These are phyloP conservation scores for Hippolais icterina DNA, from an alignment of 2,113 vertebrate species.

Conservation along the genomic window DNA sequence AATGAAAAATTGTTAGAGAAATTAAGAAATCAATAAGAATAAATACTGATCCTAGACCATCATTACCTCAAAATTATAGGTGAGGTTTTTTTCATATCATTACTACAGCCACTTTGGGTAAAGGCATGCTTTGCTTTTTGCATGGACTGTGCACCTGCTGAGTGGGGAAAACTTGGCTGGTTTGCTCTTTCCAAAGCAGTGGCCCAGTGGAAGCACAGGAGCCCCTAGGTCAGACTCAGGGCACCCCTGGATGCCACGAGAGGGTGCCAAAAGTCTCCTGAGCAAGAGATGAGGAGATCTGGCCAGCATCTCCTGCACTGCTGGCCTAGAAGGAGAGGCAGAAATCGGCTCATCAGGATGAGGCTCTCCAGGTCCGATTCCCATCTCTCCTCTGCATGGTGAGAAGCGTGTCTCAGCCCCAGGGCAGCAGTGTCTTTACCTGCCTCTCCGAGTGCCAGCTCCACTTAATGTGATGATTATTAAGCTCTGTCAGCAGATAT, in stretches of 20 bases:
- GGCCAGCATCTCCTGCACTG: neutral
- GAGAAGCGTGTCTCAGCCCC: neutral
- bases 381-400: accelerated
- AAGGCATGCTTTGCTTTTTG: neutral
- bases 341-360: neutral
- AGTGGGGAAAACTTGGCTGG: accelerated
- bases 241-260: neutral
- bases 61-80: neutral
- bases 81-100: neutral
- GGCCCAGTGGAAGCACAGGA: accelerated
- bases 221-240: neutral
- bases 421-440: neutral
- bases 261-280: neutral
- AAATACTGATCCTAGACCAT: neutral
- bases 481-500: slow-evolving; percentile 27
- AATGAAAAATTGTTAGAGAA: neutral
- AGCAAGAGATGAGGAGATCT: neutral
- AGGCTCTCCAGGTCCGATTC: accelerated
- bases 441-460: neutral
- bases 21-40: neutral
- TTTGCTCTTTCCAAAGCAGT: neutral
- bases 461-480: neutral
- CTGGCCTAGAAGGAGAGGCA: neutral
- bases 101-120: neutral
- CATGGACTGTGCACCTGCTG: neutral